Conservation (phyloP, 2,888 invertebrate species). For the Dilophus febrilis region DNA sequence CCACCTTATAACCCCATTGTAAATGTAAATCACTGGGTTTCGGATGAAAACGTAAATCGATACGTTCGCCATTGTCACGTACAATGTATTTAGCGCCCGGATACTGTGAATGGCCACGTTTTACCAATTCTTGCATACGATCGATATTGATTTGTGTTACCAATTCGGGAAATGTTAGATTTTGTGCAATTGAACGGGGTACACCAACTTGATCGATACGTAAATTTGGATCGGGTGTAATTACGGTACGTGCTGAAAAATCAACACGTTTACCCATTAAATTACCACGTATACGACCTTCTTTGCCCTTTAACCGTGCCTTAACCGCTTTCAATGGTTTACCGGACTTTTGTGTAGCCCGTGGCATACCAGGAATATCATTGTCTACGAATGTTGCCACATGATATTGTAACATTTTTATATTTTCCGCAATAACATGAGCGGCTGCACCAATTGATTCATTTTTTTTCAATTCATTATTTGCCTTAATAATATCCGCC, state of each 20-base stretch:
- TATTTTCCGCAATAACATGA: conserved; percentile 92
- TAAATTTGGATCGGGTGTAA: conserved; percentile 89
- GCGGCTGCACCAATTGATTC: conserved; percentile 95
- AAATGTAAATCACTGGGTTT: conserved; percentile 93
- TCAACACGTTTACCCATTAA: conserved; percentile 99
- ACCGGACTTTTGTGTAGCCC: conserved; percentile 98
- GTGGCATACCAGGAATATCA: conserved; percentile 95
- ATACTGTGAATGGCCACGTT: conserved; percentile 93
- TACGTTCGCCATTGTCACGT: conserved; percentile 94
- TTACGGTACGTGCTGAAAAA: conserved; percentile 97
- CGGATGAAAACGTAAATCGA: conserved; percentile 95
- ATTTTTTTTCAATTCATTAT: conserved; percentile 87
- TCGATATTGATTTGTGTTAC: conserved; percentile 99
- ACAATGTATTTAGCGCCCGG: conserved; percentile 99
- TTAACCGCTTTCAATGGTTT: conserved; percentile 96
- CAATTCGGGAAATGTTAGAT: conserved; percentile 96
- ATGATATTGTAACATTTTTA: conserved; percentile 95
- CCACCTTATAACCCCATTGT: conserved; percentile 91
- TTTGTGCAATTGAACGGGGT: conserved; percentile 94
- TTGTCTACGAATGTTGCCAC: conserved; percentile 97
- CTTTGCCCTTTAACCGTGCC: conserved; percentile 91
- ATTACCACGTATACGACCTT: conserved; percentile 97
- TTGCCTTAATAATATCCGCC: conserved; percentile 94
- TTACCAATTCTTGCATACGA: conserved; percentile 73
- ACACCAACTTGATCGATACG: conserved; percentile 96